Evolutionary conservation across 1,140 invertebrate genomes (phyloP).

Genomic region (Drosophila truncata): DNA sequence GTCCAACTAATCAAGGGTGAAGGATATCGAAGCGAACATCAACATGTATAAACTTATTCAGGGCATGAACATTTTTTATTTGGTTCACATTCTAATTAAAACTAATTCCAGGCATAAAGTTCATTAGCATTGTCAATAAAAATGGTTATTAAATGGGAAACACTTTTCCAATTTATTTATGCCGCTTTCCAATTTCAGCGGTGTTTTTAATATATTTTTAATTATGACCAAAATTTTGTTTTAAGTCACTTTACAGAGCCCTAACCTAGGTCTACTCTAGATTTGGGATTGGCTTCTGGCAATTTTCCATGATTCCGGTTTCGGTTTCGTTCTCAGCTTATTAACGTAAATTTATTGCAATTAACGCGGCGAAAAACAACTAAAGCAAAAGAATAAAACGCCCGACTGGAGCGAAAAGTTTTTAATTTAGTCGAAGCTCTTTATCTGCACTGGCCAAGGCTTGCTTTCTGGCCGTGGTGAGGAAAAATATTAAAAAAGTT

Average conservation of each 20-base stretch:
- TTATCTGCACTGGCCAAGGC: slow-evolving; percentile 60
- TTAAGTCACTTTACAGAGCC: background rate
- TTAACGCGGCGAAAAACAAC: slow-evolving; percentile 51
- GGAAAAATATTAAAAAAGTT: slow-evolving; percentile 76
- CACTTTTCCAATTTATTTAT: background rate
- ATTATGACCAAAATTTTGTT: slow-evolving; percentile 52
- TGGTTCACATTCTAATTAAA: background rate
- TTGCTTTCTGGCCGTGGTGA: slow-evolving; percentile 43
- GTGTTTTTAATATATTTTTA: slow-evolving; percentile 51
- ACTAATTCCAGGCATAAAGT: background rate
- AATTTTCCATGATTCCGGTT: slow-evolving; percentile 42
- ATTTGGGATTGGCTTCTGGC: slow-evolving; percentile 57
- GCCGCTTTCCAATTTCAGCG: background rate
- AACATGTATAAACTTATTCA: slow-evolving; percentile 2
- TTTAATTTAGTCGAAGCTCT: slow-evolving; percentile 78
- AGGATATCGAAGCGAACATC: background rate
- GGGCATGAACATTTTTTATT: background rate
- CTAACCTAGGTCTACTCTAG: slow-evolving; percentile 1
- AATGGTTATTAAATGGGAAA: background rate
- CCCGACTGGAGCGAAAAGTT: slow-evolving; percentile 60
- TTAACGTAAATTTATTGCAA: slow-evolving; percentile 79
- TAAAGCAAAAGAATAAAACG: slow-evolving; percentile 40
- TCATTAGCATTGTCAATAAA: slow-evolving; percentile 14
- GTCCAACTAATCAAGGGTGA: background rate
- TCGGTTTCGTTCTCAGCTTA: slow-evolving; percentile 61